Percentiles rank a stretch among this genome's conserved stretches.
Conservation (phyloP, 2,797 vertebrate genomes). For the Sebastes diploproa region DNA sequence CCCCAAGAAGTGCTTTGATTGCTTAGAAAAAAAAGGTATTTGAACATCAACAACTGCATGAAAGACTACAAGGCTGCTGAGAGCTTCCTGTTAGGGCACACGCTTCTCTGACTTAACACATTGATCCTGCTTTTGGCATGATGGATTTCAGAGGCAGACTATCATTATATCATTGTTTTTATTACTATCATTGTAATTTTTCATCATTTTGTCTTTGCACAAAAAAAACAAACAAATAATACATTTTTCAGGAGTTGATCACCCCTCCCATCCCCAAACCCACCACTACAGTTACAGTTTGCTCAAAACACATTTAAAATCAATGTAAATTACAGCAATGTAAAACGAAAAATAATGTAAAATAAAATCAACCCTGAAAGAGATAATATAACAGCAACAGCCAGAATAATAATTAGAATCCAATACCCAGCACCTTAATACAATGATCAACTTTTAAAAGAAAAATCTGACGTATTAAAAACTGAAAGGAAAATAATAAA, state of each 20-base stretch:
- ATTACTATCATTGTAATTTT: conserved; percentile 88
- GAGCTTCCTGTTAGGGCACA: no score
- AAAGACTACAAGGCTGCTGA: no score
- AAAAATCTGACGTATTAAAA: conserved; percentile 73
- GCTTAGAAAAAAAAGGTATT: background rate
- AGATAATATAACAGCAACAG: conserved; percentile 82
- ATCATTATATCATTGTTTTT: conserved; percentile 84
- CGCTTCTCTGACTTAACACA: background rate
- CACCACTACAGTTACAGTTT: conserved; percentile 84
- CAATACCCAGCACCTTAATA: conserved; percentile 87
- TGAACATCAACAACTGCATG: background rate
- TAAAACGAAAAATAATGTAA: conserved; percentile 79
- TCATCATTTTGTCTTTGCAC: conserved; percentile 85
- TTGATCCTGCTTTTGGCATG: background rate
- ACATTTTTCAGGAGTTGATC: conserved; percentile 81
- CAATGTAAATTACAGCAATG: conserved; percentile 87
- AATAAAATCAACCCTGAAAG: conserved; percentile 87
- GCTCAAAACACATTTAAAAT: conserved; percentile 84
- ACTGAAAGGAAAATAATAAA: conserved; percentile 55
- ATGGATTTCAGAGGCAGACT: conserved; percentile 40
- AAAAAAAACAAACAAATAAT: conserved; percentile 77
- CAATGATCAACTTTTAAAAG: conserved; percentile 80
- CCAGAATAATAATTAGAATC: conserved; percentile 82
- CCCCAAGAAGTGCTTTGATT: background rate
- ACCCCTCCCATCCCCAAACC: conserved; percentile 73